A percentile compares a stretch with the other conserved stretches of the same genome.
phyloP scores from a whole-genome alignment of 2,888 invertebrate species.

The Matsumyia berberina region DNA sequence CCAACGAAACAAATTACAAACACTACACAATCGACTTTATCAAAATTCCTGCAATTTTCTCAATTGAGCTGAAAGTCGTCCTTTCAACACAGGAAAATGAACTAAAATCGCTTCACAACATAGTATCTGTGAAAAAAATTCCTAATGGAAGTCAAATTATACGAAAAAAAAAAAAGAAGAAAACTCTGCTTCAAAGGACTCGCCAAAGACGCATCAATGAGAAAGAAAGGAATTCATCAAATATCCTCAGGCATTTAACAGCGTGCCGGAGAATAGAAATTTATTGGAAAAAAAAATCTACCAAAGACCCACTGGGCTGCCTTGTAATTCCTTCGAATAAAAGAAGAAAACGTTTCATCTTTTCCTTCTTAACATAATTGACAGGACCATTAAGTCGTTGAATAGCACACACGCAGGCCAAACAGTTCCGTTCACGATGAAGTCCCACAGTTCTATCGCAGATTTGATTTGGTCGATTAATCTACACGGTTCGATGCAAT shows the following conservation, averaged over 20 bases:
- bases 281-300: slow-evolving; percentile 42
- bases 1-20: no score
- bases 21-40: neutral
- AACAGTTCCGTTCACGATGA: slow-evolving; percentile 12
- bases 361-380: slow-evolving; percentile 43
- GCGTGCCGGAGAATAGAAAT: neutral
- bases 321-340: slow-evolving; percentile 1
- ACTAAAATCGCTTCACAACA: neutral
- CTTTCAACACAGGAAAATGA: neutral
- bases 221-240: slow-evolving; percentile 36
- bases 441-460: neutral
- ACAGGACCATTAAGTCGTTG: slow-evolving; percentile 49
- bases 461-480: slow-evolving; percentile 60
- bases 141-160: slow-evolving; percentile 51
- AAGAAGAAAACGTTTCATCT: slow-evolving; percentile 31
- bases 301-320: neutral
- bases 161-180: slow-evolving; percentile 9
- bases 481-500: slow-evolving; percentile 46
- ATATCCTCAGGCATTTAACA: slow-evolving; percentile 50
- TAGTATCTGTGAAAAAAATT: neutral
- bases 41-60: neutral
- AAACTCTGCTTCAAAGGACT: slow-evolving; percentile 37
- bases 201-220: slow-evolving; percentile 26
- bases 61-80: neutral
- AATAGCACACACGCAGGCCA: neutral